phyloP scores from a whole-genome alignment of 2,888 invertebrate genomes.

The Cheilosia scutellata region DNA sequence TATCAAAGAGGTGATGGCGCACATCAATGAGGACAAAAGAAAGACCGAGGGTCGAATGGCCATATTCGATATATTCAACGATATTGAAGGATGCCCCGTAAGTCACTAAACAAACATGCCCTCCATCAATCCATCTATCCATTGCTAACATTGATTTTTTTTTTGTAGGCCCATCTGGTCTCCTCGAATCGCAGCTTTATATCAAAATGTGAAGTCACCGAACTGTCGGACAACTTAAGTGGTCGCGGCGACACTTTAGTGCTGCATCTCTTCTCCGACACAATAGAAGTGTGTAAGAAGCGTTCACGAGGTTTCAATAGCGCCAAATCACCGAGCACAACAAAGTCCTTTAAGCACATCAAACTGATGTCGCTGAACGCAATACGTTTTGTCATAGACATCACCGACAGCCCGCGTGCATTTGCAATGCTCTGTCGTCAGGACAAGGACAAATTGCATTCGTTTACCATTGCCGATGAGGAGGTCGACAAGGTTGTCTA shows the following conservation, averaged over 20 bases:
- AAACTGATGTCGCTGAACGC: constrained; percentile 94
- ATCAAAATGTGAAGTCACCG: constrained; percentile 94
- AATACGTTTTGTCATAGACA: constrained; percentile 95
- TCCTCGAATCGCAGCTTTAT: constrained; percentile 97
- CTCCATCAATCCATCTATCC: neutral
- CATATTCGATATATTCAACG: constrained; percentile 98
- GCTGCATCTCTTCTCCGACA: constrained; percentile 97
- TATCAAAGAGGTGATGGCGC: constrained; percentile 96
- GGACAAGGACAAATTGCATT: constrained; percentile 94
- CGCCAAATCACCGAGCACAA: constrained; percentile 89
- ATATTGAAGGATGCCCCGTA: constrained; percentile 98
- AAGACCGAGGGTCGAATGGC: constrained; percentile 98
- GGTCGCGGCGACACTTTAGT: constrained; percentile 94
- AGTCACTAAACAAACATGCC: constrained; percentile 79
- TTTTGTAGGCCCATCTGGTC: constrained; percentile 92
- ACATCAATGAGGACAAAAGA: constrained; percentile 98
- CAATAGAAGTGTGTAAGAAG: constrained; percentile 95
- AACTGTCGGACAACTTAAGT: constrained; percentile 92
- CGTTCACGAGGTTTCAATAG: constrained; percentile 91
- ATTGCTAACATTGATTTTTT: constrained; percentile 2
- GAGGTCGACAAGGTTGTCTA: constrained; percentile 92
- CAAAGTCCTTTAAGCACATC: constrained; percentile 96
- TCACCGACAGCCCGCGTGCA: constrained; percentile 94
- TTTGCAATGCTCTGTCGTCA: constrained; percentile 95
- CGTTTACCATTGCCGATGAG: constrained; percentile 94